Conservation (phyloP, 2,113 vertebrate genomes). For the Rhombomys opimus region DNA sequence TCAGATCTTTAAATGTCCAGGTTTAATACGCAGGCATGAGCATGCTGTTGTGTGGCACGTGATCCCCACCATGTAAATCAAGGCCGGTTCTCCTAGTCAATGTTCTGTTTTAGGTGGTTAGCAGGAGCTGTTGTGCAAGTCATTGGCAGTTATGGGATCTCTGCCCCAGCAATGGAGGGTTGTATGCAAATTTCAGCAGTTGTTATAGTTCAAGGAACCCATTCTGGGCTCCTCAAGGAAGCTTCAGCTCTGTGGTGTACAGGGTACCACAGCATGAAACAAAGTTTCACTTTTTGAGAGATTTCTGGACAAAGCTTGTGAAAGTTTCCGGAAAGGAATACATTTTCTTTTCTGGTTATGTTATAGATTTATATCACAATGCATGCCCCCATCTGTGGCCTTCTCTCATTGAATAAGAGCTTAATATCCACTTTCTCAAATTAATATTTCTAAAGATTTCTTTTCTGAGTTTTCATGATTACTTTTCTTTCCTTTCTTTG, state of each 20-base stretch:
- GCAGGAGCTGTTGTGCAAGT: neutral
- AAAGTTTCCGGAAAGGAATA: neutral
- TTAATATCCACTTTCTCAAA: neutral
- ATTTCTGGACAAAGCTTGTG: neutral
- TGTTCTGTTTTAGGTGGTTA: neutral
- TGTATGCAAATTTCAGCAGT: neutral
- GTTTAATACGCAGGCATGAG: neutral
- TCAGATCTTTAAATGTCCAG: conserved; percentile 17
- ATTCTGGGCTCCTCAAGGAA: neutral
- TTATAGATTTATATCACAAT: neutral
- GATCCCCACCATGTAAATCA: neutral
- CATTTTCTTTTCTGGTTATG: neutral
- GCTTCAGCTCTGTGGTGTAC: too few relatives aligned
- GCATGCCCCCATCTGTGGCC: neutral
- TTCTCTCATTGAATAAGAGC: neutral
- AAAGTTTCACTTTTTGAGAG: neutral
- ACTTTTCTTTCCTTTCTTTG: neutral
- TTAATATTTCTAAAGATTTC: too few relatives aligned
- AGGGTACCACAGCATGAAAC: neutral
- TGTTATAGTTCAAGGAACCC: too few relatives aligned
- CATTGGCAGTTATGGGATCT: neutral
- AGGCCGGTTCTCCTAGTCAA: neutral
- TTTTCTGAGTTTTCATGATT: neutral
- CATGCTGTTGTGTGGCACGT: neutral
- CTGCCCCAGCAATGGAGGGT: neutral